phyloP scores from a whole-genome alignment of 2,888 invertebrate genomes.

The Eristalis tenax region DNA sequence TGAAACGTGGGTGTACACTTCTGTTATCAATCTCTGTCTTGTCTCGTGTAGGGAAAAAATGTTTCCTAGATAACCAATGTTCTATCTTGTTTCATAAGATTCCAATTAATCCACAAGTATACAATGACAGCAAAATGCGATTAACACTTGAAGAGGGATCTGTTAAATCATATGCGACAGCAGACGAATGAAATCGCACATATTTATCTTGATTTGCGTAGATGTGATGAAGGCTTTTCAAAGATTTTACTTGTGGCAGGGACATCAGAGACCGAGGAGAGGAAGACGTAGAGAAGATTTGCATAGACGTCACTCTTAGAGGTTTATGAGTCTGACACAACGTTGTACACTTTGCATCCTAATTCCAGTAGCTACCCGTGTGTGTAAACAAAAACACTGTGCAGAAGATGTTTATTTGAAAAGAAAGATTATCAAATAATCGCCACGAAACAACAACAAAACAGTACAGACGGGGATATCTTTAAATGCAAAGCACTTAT shows the following conservation, averaged over 20 bases:
- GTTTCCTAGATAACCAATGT: conserved; percentile 1
- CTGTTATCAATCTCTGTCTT: conserved; percentile 17
- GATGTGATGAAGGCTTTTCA: conserved; percentile 1
- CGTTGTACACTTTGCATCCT: conserved; percentile 22
- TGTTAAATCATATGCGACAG: conserved; percentile 30
- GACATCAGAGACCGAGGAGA: too few relatives aligned
- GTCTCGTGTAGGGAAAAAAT: neutral
- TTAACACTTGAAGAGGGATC: conserved; percentile 37
- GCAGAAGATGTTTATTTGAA: conserved; percentile 10
- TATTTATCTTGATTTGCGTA: conserved; percentile 44
- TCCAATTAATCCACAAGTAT: conserved; percentile 43
- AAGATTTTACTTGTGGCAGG: too few relatives aligned
- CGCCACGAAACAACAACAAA: conserved; percentile 1
- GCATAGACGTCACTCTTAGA: conserved; percentile 28
- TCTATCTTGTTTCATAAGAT: conserved; percentile 28
- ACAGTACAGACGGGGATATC: neutral
- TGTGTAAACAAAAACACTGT: neutral
- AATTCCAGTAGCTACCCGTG: conserved; percentile 11
- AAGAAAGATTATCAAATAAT: conserved; percentile 11
- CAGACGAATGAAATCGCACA: conserved; percentile 20
- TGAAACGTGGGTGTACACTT: neutral
- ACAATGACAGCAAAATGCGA: conserved; percentile 26
- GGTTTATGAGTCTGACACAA: conserved; percentile 20
- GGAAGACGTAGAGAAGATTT: conserved; percentile 12
- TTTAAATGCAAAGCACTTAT: neutral